Evolutionary conservation across 1,140 invertebrate genomes (phyloP), one percentile per base, ranked within the genome.

Genomic region (Melanaphis sacchari): DNA sequence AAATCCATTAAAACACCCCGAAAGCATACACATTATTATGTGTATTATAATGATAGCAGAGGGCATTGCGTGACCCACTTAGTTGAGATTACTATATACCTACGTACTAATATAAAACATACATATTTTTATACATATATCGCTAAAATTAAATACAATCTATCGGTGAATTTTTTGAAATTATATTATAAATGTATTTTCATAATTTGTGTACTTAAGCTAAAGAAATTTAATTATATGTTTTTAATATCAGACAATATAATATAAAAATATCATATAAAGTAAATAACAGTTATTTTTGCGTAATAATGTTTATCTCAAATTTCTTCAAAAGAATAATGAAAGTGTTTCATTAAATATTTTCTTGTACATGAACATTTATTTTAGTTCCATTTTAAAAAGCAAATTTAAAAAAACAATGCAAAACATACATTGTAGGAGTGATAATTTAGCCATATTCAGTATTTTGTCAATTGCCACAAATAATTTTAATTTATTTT

Each of bases 1-100:
- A 87, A 85, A 88, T 21, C 92, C 49, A 87, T 93, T 93, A 66
- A 93, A 93, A 59, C 38, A 26, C 38, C 52, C 36, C 24, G 5
- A 38, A 40, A 46, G n/a, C 41, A 66, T 88, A 87, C 43, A 43
- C 41, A 26, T 85, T 85, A 85, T 85, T 87, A 87, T 87, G n/a
- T 43, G 41, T 87, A 46, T 89, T 89, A 89, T 89, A 52, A 89
- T 89, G n/a, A 89, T 89, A 89, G 7, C 7, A 52, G 3, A 89
- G 87, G 46, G n/a, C 46, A 49, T 18, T 38, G n/a, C n/a, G 46
- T 89, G 43, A 89, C 87, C 87, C n/a, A 1, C 36, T 22, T n/a
- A 36, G 87, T 89, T 18, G n/a, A 52, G 87, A 52, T 43, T 31
- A 46, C 38, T 24, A 43, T 49, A 26, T 76, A 76, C 31, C 31